Evolutionary conservation across 1,140 invertebrate species (phyloP), one percentile per base, ranked within the genome.

Genomic region (Drosophila kurseongensis): DNA sequence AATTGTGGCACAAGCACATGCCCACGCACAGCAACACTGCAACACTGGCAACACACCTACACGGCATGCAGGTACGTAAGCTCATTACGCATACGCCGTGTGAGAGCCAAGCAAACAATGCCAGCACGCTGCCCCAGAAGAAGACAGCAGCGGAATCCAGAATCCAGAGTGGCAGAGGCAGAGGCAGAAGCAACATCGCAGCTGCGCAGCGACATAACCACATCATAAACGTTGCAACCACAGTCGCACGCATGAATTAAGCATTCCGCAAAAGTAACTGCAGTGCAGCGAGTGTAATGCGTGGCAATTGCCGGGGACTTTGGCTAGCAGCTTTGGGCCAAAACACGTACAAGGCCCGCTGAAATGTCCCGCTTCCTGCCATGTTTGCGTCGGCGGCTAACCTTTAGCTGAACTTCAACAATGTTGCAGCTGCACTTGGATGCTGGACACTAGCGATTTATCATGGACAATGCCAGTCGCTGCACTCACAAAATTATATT

Each of bases 221-320:
- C 83, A 83, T 83, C 79, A 88, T 88, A 79, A 90, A 81, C 85
- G 85, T 79, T 85, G 80, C 78, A 54, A 78, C 85, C 78, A 59
- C 85, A 90, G 71, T 89, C 55, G 81, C 78, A 85, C 80, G 78
- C 78, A 80, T 81, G 85, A 90, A 90, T 89, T 85, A 90, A 85
- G 81, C 78, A 90, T 81, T 89, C 84, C 79, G 51, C 78, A 71
- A 90, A 89, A 86, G 85, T 89, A 89, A 89, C 76, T 77, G 76
- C 42, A 75, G 52, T 71, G 67, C 74, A 78, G 58, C 75, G 69
- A 71, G 44, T 67, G 68, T 74, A 74, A 75, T 68, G 75, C 67
- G 67, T 58, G 81, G 58, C 54, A 68, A 65, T 79, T 88, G 71
- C 61, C 69, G 66, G 66, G 62, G 66, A 82, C 65, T 60, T 59